A percentile compares a stretch with the other conserved stretches of the same genome.
phyloP scores from a whole-genome alignment of 2,797 vertebrate species.

The Muscicapa striata region DNA sequence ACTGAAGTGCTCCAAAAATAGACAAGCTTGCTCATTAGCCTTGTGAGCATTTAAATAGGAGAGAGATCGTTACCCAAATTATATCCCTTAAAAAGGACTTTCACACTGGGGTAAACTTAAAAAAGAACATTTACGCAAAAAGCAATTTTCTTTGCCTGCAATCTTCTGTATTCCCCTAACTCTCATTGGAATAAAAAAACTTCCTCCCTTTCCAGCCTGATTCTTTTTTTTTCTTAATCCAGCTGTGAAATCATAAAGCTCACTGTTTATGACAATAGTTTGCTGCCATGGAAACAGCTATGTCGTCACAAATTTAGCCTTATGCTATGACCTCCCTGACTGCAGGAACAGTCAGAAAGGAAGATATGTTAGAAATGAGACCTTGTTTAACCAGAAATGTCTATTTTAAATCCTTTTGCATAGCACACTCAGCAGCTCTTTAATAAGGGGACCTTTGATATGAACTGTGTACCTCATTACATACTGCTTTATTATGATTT shows the following conservation, averaged over 20 bases:
- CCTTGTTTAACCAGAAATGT: slow-evolving; percentile 30
- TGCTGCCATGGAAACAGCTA: slow-evolving; percentile 75
- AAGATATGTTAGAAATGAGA: not conserved
- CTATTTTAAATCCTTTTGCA: slow-evolving; percentile 29
- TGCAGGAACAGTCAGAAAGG: slow-evolving; percentile 55
- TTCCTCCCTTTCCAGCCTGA: slow-evolving; percentile 58
- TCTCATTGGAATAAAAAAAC: slow-evolving; percentile 67
- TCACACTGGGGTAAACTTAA: slow-evolving; percentile 73
- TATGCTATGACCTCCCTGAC: slow-evolving; percentile 41
- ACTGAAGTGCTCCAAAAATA: slow-evolving; percentile 67
- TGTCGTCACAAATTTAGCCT: slow-evolving; percentile 71
- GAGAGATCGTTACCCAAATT: slow-evolving; percentile 74
- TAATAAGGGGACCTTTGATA: slow-evolving; percentile 32
- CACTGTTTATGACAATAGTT: slow-evolving; percentile 78
- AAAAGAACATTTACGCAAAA: slow-evolving; percentile 72
- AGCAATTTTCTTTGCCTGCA: slow-evolving; percentile 73
- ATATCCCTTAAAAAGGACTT: slow-evolving; percentile 66
- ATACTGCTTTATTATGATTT: slow-evolving; percentile 25
- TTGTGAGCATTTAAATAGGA: slow-evolving; percentile 72
- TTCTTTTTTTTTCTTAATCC: slow-evolving; percentile 71
- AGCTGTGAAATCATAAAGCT: slow-evolving; percentile 78
- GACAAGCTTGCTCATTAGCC: slow-evolving; percentile 69
- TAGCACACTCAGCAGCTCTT: not conserved
- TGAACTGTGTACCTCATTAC: not conserved
- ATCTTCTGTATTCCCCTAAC: slow-evolving; percentile 71